Conservation (phyloP, 1,140 invertebrate species). For the Aphelinus certus region DNA sequence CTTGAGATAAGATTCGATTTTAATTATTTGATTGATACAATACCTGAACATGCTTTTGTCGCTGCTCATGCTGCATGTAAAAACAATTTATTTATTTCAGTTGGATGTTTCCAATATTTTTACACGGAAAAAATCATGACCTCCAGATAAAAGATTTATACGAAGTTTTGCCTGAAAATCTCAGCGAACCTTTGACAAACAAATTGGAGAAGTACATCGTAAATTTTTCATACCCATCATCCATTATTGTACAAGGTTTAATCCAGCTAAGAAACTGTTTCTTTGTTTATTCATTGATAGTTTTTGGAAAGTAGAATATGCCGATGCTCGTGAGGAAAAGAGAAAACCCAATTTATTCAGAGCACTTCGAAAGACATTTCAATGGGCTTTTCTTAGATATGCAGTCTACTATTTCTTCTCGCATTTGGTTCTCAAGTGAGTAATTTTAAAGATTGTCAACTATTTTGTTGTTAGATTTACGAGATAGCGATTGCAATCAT, state of each 20-base stretch:
- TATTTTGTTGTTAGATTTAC: too few species aligned
- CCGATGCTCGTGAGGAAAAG: constrained; percentile 49
- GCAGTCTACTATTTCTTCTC: constrained; percentile 9
- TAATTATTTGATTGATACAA: too few species aligned
- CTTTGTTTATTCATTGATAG: background rate
- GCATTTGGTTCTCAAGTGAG: constrained; percentile 26
- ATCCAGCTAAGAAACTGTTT: too few species aligned
- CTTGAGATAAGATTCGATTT: too few species aligned
- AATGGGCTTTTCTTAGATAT: constrained; percentile 32
- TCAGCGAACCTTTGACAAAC: background rate
- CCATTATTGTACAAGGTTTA: too few species aligned
- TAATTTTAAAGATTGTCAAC: background rate
- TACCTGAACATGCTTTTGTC: too few species aligned
- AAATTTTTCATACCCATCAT: background rate
- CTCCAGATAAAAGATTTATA: constrained; percentile 20
- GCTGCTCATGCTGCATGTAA: background rate
- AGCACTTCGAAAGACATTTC: constrained; percentile 51
- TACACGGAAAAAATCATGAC: background rate
- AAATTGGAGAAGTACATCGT: constrained; percentile 26
- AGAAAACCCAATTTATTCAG: constrained; percentile 50
- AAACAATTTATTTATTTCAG: constrained; percentile 13
- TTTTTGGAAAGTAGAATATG: constrained; percentile 25
- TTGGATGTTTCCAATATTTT: constrained; percentile 29
- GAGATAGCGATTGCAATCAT: too few species aligned
- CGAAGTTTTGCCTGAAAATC: constrained; percentile 20